Conservation (phyloP, 2,113 vertebrate genomes). For the Gasterosteus nipponicus region DNA sequence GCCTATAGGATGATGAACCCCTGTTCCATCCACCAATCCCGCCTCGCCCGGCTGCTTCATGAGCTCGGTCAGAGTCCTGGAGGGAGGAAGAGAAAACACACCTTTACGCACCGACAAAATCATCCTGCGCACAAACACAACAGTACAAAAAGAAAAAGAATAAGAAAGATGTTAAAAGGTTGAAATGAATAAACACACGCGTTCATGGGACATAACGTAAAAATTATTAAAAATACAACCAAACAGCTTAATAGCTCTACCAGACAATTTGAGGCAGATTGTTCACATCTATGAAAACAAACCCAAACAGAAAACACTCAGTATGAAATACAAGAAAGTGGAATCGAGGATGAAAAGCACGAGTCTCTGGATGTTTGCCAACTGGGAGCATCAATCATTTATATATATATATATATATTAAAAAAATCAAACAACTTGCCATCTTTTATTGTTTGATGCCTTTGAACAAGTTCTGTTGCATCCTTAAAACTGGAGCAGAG, state of each 20-base stretch:
- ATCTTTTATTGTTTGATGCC: slow-evolving; percentile 56
- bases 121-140: neutral
- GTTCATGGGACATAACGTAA: slow-evolving; percentile 12
- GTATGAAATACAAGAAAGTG: slow-evolving; percentile 27
- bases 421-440: slow-evolving; percentile 29
- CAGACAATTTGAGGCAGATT: slow-evolving; percentile 25
- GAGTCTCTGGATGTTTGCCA: slow-evolving; percentile 52
- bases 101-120: slow-evolving; percentile 4
- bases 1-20: slow-evolving; percentile 79
- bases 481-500: slow-evolving; percentile 47
- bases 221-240: neutral
- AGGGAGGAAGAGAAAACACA: slow-evolving; percentile 20
- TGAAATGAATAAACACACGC: neutral
- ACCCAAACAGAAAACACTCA: slow-evolving; percentile 31
- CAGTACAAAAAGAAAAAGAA: neutral
- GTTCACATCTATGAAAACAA: slow-evolving; percentile 31
- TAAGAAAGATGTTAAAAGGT: slow-evolving; percentile 17
- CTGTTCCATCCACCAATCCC: slow-evolving; percentile 71
- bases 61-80: slow-evolving; percentile 80
- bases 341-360: slow-evolving; percentile 44
- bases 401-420: slow-evolving; percentile 2
- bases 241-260: neutral
- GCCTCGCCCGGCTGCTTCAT: slow-evolving; percentile 82
- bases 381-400: slow-evolving; percentile 56
- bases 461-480: slow-evolving; percentile 60